phyloP scores from a whole-genome alignment of 2,797 vertebrate species.

The Halcyon leucocephala region DNA sequence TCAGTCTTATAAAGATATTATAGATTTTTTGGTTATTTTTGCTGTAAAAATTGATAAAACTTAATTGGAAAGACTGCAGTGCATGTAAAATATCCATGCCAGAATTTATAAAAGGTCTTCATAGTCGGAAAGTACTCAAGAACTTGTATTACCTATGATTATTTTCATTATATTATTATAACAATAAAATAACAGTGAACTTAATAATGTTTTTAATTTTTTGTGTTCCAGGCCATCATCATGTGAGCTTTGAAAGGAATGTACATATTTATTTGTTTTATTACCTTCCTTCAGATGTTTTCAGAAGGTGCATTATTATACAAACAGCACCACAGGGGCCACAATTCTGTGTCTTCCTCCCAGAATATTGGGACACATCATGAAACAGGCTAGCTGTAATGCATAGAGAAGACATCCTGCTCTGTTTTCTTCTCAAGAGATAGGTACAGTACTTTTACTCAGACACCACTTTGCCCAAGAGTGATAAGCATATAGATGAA shows the following conservation, averaged over 20 bases:
- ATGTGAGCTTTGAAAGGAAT: neutral
- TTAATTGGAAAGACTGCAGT: no score
- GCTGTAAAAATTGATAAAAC: no score
- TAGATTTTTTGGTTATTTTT: no score
- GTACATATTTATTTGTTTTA: neutral
- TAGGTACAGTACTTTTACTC: neutral
- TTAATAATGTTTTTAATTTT: neutral
- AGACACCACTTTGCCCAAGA: neutral
- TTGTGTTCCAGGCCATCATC: neutral
- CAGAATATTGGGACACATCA: neutral
- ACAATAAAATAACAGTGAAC: neutral
- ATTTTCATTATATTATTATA: no score
- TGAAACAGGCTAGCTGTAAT: neutral
- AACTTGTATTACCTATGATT: no score
- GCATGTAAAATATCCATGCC: no score
- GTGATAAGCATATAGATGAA: neutral
- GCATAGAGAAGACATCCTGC: neutral
- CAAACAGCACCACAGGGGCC: neutral
- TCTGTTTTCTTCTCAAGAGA: neutral
- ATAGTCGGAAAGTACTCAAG: no score
- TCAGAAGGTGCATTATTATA: neutral
- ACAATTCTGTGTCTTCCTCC: neutral
- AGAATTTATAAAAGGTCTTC: no score
- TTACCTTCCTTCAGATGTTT: neutral
- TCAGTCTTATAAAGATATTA: no score